phyloP scores from a whole-genome alignment of 2,888 invertebrate species.

The Andrena marginata region DNA sequence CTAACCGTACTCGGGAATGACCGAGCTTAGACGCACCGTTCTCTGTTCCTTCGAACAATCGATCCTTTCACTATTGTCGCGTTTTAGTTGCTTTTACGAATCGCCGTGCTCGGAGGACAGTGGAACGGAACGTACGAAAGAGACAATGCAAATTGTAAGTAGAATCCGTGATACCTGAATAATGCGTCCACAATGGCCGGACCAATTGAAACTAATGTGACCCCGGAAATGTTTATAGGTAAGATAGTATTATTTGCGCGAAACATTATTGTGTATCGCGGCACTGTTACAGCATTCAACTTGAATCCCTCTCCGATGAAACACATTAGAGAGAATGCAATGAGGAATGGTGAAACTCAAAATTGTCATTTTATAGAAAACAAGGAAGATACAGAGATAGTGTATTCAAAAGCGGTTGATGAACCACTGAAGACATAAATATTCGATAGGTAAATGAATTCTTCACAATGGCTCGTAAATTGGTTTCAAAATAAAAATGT shows the following conservation, averaged over 20 bases:
- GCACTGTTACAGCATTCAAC: neutral
- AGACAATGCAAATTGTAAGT: constrained; percentile 2
- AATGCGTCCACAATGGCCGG: neutral
- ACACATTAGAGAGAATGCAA: neutral
- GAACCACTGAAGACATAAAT: no score
- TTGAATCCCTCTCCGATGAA: neutral
- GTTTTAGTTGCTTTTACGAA: constrained; percentile 16
- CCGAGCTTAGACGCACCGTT: constrained; percentile 36
- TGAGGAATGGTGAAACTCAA: neutral
- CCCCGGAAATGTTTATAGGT: neutral
- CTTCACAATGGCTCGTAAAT: no score
- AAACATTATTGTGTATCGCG: neutral
- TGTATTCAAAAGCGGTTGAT: no score
- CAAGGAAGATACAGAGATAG: neutral
- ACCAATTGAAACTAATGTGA: constrained; percentile 5
- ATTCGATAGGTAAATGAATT: no score
- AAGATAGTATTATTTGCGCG: neutral
- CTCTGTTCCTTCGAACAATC: constrained; percentile 38
- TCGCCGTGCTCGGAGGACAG: neutral
- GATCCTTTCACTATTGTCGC: constrained; percentile 29
- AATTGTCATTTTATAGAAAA: neutral
- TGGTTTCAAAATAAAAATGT: no score
- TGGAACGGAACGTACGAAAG: neutral
- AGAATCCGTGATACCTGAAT: constrained; percentile 4
- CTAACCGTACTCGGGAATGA: constrained; percentile 42